Percentiles rank a stretch among this genome's conserved stretches.
phyloP scores from a whole-genome alignment of 2,113 vertebrate genomes.

The Oncorhynchus mykiss region DNA sequence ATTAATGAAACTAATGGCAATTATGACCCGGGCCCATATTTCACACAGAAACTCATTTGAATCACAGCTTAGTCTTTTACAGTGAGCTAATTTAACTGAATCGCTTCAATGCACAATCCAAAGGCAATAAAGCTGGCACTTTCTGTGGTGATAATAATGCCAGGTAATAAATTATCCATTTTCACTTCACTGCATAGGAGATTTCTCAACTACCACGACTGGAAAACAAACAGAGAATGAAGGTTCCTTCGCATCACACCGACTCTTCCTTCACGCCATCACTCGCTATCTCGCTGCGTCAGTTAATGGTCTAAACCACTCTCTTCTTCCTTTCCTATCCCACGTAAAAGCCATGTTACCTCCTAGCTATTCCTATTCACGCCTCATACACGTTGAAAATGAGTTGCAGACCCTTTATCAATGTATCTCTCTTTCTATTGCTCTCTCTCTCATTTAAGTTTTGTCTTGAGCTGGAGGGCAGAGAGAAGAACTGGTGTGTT shows the following conservation, averaged over 20 bases:
- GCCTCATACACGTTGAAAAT: slow-evolving; percentile 40
- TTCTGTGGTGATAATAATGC: slow-evolving; percentile 41
- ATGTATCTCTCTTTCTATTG: neutral
- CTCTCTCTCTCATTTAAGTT: neutral
- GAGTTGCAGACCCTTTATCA: slow-evolving; percentile 48
- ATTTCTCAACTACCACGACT: slow-evolving; percentile 42
- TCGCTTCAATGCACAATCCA: slow-evolving; percentile 51
- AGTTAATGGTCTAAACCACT: neutral
- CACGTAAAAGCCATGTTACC: slow-evolving; percentile 33
- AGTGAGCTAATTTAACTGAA: slow-evolving; percentile 59
- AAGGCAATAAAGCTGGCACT: slow-evolving; percentile 50
- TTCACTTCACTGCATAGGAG: too few species aligned
- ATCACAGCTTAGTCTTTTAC: slow-evolving; percentile 42
- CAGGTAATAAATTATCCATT: slow-evolving; percentile 59
- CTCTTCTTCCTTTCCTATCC: too few species aligned
- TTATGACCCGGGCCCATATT: slow-evolving; percentile 54
- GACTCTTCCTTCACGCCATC: neutral
- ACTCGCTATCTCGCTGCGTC: neutral
- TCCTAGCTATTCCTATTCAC: slow-evolving; percentile 37
- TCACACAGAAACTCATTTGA: slow-evolving; percentile 52
- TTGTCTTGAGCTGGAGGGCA: slow-evolving; percentile 47
- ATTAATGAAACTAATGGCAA: slow-evolving; percentile 70
- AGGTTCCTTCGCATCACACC: slow-evolving; percentile 45
- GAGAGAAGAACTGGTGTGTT: slow-evolving; percentile 39
- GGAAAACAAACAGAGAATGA: slow-evolving; percentile 60